Percentiles rank a stretch among this genome's conserved stretches.
Conservation (phyloP, 2,113 vertebrate genomes). For the Oxyura jamaicensis region DNA sequence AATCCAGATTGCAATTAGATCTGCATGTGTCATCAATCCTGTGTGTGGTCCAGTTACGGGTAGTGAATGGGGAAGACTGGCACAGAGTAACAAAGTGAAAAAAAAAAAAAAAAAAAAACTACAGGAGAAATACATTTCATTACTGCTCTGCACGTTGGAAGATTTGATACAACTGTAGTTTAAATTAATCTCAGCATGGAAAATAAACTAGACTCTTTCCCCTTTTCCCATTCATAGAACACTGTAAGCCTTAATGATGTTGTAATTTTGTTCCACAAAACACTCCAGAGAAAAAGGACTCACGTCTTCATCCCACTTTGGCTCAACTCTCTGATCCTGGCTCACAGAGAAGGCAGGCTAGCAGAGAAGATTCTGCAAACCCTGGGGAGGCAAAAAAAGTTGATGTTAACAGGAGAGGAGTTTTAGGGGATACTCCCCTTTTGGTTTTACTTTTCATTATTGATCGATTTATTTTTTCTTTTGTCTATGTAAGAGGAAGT, state of each 20-base stretch:
- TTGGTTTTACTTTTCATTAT: background rate
- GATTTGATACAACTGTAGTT: background rate
- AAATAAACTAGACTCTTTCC: background rate
- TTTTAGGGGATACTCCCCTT: background rate
- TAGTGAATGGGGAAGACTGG: background rate
- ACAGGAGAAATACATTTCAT: background rate
- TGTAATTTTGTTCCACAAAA: background rate
- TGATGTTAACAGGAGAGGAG: background rate
- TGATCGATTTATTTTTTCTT: background rate
- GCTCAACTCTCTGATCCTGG: background rate
- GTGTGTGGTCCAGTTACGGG: background rate
- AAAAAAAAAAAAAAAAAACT: slow-evolving; percentile 6
- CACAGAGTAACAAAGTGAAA: background rate
- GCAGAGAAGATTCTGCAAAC: background rate
- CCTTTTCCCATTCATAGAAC: background rate
- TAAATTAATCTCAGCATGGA: background rate
- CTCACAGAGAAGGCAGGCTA: background rate
- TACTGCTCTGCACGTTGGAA: background rate
- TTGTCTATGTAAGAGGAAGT: background rate
- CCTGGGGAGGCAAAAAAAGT: background rate
- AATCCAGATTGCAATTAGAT: slow-evolving; percentile 15
- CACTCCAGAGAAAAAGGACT: background rate
- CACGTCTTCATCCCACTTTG: background rate
- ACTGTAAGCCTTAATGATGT: background rate
- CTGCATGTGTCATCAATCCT: background rate